These are phyloP conservation scores for Camelus dromedarius DNA, from an alignment of 2,113 vertebrate species.

Conservation along the genomic window DNA sequence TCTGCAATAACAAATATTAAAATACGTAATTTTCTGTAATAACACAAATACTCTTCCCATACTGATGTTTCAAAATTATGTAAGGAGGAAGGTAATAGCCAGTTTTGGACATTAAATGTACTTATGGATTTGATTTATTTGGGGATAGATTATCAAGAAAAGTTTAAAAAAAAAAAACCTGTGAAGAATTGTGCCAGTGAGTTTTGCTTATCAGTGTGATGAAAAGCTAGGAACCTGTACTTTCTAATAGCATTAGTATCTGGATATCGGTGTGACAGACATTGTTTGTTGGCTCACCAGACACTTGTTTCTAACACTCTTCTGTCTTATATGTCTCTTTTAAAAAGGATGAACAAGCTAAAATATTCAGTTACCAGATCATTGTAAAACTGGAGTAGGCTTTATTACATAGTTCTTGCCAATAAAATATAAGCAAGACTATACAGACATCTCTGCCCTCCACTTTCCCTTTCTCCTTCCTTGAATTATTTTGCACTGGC, in stretches of 20 bases:
- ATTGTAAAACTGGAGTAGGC: background rate
- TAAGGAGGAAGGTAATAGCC: background rate
- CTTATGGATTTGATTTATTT: background rate
- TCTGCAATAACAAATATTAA: background rate
- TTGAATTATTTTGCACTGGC: background rate
- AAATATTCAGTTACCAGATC: background rate
- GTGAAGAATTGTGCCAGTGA: background rate
- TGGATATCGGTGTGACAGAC: background rate
- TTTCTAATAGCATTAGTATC: background rate
- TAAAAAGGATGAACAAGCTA: background rate
- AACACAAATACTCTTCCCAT: background rate
- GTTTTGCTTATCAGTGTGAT: background rate
- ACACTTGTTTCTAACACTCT: background rate
- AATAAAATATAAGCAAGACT: background rate
- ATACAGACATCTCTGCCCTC: rapidly evolving
- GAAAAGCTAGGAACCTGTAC: background rate
- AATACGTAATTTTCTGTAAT: background rate
- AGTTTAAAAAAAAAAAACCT: background rate
- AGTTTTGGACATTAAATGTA: background rate
- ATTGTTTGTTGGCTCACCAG: background rate
- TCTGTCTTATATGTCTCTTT: background rate
- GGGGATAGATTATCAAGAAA: background rate
- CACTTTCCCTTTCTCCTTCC: background rate
- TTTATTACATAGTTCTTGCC: background rate
- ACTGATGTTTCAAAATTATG: background rate